Evolutionary conservation across 2,113 vertebrate species (phyloP).

Genomic region (Catharus fuscescens): DNA sequence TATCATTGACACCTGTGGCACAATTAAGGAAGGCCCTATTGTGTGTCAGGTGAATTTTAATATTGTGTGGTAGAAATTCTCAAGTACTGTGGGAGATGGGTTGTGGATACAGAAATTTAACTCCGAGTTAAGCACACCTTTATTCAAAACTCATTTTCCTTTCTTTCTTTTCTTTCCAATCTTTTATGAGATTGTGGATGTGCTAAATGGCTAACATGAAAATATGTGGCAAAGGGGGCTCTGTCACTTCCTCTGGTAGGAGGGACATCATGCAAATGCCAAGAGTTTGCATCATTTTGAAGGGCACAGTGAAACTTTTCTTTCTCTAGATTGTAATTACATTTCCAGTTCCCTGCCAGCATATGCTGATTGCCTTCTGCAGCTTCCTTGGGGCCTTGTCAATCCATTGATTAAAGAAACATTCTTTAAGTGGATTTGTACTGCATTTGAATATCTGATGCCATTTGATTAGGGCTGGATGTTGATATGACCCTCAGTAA

Average conservation of each 20-base stretch:
- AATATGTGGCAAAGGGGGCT: too few species aligned
- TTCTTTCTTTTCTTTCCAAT: too few species aligned
- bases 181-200: neutral
- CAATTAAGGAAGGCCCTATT: neutral
- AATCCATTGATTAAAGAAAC: constrained; percentile 54
- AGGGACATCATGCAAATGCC: neutral
- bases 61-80: neutral
- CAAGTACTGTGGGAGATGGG: rapidly evolving
- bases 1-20: neutral
- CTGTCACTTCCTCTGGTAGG: neutral
- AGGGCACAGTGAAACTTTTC: neutral
- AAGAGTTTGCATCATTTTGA: neutral
- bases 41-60: neutral
- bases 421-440: constrained; percentile 37
- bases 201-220: neutral
- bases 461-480: neutral
- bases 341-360: constrained; percentile 22
- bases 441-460: constrained; percentile 24
- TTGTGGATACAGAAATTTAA: neutral
- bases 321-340: constrained; percentile 26
- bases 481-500: neutral
- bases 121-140: neutral
- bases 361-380: constrained; percentile 48
- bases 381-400: constrained; percentile 39
- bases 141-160: neutral